Base-by-base conservation (phyloP, 2,113 vertebrate genomes). In the Struthidea cinerea region DNA sequence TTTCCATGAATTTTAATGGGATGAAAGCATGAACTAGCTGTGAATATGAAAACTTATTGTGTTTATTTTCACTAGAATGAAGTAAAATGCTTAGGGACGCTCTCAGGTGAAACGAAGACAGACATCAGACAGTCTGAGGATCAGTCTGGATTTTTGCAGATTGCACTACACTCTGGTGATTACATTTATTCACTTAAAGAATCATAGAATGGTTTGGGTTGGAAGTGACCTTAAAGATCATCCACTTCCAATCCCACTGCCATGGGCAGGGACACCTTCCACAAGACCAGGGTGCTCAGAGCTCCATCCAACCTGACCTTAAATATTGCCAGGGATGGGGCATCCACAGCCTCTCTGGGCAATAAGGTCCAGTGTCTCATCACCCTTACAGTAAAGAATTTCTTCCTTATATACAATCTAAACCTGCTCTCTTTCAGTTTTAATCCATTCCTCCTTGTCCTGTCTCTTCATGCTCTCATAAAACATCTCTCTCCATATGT, bases 41-140 rank as follows among this genome's bases (percentile, higher is more conserved):
- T 22, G 16, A 42, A n/a, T 64, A 46, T 0, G 0, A 61, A 83
- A 65, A 35, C 0, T 21, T 42, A 39, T 30, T 39, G 3, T 47
- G 8, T 39, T 69, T 70, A 35, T 71, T 88, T 56, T 79, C 59
- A 57, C 19, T 73, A 23, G 22, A 82, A 86, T 4, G 37, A 64
- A 71, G 11, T 10, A 39, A 68, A 82, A 88, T 41, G 4, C 7
- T 64, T 55, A 52, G 6, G 16, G 8, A 52, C 47, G 2, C 21
- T 90, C 57, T 55, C 9, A 71, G 60, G 30, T 3, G 44, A 83
- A 90, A 61, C 6, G 37, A 39, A 65, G 8, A 68, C 4, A 64
- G 16, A 55, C 15, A 55, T 70, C 21, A 68, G 44, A 2, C 5
- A 55, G 41, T 52, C 35, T 65, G 41, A 88, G 32, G 13, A 64